Evolutionary conservation across 2,888 invertebrate species (phyloP).

Genomic region (Apeira syringaria): DNA sequence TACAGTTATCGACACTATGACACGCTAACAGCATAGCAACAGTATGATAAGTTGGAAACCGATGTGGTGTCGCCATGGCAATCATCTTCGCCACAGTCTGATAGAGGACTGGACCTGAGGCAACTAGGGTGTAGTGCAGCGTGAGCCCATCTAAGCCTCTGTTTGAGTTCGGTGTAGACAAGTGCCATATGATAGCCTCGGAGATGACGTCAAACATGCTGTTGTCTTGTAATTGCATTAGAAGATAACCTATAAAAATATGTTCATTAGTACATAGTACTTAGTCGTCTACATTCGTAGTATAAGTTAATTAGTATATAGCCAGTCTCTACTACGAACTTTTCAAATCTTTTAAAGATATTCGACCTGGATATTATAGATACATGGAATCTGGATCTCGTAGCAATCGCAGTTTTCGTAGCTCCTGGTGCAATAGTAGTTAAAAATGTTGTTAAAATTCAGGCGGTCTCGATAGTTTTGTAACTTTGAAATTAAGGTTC

Average conservation of each 20-base stretch:
- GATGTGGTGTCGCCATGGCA: constrained; percentile 41
- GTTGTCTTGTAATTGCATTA: constrained; percentile 56
- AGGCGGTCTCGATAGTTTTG: too few relatives aligned
- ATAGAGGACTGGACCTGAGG: constrained; percentile 46
- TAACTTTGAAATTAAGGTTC: too few relatives aligned
- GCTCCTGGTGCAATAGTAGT: too few relatives aligned
- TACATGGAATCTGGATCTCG: too few relatives aligned
- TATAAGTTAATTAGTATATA: too few relatives aligned
- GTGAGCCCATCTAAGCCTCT: constrained; percentile 36
- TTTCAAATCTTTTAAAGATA: too few relatives aligned
- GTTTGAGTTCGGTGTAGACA: constrained; percentile 45
- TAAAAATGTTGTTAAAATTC: too few relatives aligned
- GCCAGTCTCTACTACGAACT: too few relatives aligned
- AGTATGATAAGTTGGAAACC: constrained; percentile 53
- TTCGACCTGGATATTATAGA: too few relatives aligned
- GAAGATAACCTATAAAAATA: constrained; percentile 57
- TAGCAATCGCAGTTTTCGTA: too few relatives aligned
- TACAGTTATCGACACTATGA: constrained; percentile 56
- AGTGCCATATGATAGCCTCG: constrained; percentile 53
- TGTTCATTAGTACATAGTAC: too few relatives aligned
- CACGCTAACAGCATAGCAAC: constrained; percentile 56
- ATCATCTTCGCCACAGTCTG: constrained; percentile 56
- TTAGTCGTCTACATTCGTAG: too few relatives aligned
- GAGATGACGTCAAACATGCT: constrained; percentile 51
- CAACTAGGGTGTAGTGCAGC: constrained; percentile 39